These are phyloP conservation scores for Strigamia transsilvanica DNA, from an alignment of 2,888 invertebrate genomes.

Conservation along the genomic window DNA sequence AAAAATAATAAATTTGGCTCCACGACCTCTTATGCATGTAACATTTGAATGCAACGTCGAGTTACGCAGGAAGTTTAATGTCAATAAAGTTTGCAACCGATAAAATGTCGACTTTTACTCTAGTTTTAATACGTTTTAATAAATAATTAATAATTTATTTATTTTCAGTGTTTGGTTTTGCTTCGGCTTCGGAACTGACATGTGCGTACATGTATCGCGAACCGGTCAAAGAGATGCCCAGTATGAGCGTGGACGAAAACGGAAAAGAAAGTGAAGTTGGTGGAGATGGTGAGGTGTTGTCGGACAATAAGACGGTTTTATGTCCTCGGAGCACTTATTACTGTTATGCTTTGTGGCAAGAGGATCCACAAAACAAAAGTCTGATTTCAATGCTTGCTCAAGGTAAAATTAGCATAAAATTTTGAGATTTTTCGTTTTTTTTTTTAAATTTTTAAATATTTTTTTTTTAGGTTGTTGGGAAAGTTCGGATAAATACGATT, in stretches of 20 bases:
- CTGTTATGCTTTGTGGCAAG: constrained; percentile 78
- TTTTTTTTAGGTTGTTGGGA: constrained; percentile 67
- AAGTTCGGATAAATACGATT: constrained; percentile 65
- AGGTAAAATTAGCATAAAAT: constrained; percentile 67
- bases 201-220: constrained; percentile 52
- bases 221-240: constrained; percentile 53
- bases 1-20: neutral
- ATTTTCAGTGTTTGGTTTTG: constrained; percentile 8
- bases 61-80: constrained; percentile 21
- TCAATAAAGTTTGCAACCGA: neutral
- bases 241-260: constrained; percentile 23
- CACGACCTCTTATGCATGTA: constrained; percentile 22
- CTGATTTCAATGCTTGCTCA: constrained; percentile 71
- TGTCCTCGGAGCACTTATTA: constrained; percentile 66
- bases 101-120: too few relatives aligned
- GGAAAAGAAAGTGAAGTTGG: constrained; percentile 39
- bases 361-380: constrained; percentile 71
- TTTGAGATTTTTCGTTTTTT: neutral
- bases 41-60: neutral
- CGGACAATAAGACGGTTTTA: constrained; percentile 57
- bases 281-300: constrained; percentile 29
- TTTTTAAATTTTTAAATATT: constrained; percentile 42
- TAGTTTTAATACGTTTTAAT: too few relatives aligned
- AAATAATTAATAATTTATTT: constrained; percentile 12
- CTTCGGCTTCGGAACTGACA: constrained; percentile 18